These are phyloP conservation scores for Sitophilus oryzae DNA, from an alignment of 1,140 invertebrate species.

Conservation along the genomic window DNA sequence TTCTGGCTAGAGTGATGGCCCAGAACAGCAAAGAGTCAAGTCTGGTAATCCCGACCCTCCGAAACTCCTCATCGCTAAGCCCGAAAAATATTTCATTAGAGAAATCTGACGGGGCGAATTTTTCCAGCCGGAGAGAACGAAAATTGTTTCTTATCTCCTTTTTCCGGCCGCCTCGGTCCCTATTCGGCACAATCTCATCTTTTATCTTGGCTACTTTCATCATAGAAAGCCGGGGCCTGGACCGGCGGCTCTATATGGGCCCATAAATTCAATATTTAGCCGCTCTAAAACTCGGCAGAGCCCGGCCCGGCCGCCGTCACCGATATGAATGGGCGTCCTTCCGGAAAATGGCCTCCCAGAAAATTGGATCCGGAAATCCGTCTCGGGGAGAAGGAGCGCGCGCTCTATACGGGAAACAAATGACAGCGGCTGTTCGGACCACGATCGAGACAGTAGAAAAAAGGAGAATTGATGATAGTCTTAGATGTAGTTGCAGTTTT, in stretches of 20 bases:
- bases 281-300: conserved; percentile 18
- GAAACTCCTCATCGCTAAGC: no score
- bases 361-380: conserved; percentile 23
- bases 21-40: no score
- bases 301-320: background rate
- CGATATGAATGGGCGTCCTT: conserved; percentile 26
- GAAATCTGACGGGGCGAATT: background rate
- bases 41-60: no score
- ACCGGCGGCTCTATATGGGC: conserved; percentile 19
- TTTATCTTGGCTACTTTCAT: background rate
- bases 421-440: conserved; percentile 6
- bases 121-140: background rate
- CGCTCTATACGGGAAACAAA: conserved; percentile 23
- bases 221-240: background rate
- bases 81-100: no score
- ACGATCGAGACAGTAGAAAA: background rate
- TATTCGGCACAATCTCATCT: background rate
- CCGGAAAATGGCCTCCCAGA: conserved; percentile 23
- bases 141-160: conserved; percentile 1
- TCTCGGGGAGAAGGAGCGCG: conserved; percentile 13
- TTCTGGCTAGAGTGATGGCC: no score
- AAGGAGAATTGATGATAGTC: no score
- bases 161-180: background rate
- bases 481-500: no score
- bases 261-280: conserved; percentile 35